These are phyloP conservation scores for Hydropsyche tenuis DNA, from an alignment of 1,140 invertebrate genomes.

Conservation along the genomic window DNA sequence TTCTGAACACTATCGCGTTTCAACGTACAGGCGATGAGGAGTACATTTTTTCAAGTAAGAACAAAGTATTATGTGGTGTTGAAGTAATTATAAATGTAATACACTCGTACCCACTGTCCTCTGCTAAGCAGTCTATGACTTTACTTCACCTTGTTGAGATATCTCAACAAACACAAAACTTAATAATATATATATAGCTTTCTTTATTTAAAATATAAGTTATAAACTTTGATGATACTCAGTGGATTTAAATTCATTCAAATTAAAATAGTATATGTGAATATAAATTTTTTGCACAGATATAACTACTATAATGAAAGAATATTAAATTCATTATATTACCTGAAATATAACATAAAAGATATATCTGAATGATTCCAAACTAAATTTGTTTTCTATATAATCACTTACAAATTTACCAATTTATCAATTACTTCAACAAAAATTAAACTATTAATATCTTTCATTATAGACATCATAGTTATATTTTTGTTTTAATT, in stretches of 20 bases:
- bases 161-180: conserved; percentile 20
- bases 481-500: too few relatives aligned
- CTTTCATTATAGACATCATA: too few relatives aligned
- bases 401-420: too few relatives aligned
- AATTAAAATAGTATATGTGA: background rate
- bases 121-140: conserved; percentile 30
- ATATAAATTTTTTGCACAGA: conserved; percentile 6
- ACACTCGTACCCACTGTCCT: conserved; percentile 46
- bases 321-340: background rate
- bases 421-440: too few relatives aligned
- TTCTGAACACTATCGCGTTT: conserved; percentile 49
- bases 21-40: conserved; percentile 49
- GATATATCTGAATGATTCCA: too few relatives aligned
- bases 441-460: too few relatives aligned
- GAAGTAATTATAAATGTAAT: conserved; percentile 41
- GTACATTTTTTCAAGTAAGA: conserved; percentile 50
- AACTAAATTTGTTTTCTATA: too few relatives aligned
- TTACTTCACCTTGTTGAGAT: conserved; percentile 23
- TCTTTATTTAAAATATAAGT: background rate
- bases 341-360: too few relatives aligned
- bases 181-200: background rate
- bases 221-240: background rate
- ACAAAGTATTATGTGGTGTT: conserved; percentile 46
- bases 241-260: conserved; percentile 24
- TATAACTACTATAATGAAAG: conserved; percentile 19